These are phyloP conservation scores for Catonia carolina DNA, from an alignment of 2,888 invertebrate genomes.

Conservation along the genomic window DNA sequence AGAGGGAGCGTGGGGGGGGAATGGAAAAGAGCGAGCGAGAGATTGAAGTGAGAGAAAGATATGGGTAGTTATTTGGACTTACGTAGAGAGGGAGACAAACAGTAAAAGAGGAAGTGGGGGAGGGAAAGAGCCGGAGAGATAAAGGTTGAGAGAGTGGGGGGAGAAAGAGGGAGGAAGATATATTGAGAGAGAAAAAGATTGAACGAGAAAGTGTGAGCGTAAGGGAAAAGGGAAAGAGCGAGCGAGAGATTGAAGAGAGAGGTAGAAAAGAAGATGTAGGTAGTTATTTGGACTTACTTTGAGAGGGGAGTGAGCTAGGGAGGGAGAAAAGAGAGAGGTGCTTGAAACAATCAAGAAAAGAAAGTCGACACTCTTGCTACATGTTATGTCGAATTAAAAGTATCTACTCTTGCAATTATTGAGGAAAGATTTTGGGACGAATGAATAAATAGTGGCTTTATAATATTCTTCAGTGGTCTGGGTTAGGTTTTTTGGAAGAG, in stretches of 20 bases:
- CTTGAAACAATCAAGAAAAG: too few relatives aligned
- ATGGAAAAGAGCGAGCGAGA: background rate
- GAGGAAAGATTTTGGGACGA: too few relatives aligned
- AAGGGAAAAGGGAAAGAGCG: background rate
- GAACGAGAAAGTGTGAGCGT: background rate
- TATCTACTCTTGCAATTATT: too few relatives aligned
- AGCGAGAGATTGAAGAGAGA: background rate
- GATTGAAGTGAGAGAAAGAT: background rate
- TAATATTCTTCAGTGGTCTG: too few relatives aligned
- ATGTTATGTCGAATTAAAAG: too few relatives aligned
- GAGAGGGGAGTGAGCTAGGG: background rate
- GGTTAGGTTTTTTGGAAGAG: too few relatives aligned
- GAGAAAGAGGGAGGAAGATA: background rate
- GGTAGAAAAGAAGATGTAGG: background rate
- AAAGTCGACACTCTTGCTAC: too few relatives aligned
- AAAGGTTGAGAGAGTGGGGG: background rate
- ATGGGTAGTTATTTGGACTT: background rate
- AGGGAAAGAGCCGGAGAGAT: background rate
- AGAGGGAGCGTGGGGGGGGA: background rate
- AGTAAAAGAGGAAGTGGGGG: background rate
- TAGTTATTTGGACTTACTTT: background rate
- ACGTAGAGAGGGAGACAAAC: background rate
- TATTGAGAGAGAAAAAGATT: background rate
- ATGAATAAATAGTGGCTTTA: too few relatives aligned
- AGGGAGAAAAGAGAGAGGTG: background rate